Evolutionary conservation across 92 coral and sea anemone species (phyloP).

Genomic region (Siderastrea radians): DNA sequence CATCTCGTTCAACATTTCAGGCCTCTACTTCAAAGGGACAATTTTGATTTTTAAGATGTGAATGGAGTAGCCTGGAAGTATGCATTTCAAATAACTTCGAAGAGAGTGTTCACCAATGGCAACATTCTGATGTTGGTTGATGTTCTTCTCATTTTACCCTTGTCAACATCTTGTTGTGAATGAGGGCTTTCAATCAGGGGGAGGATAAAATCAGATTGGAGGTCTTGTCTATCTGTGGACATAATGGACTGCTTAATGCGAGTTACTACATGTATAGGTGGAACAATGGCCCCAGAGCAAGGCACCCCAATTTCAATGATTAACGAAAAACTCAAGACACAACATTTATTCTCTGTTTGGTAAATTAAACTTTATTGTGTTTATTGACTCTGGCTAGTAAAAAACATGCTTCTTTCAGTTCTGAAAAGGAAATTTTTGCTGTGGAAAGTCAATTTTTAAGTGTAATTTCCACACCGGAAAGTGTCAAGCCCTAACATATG

Average conservation of each 20-base stretch:
- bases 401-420: conserved; percentile 1
- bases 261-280: conserved; percentile 27
- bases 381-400: conserved; percentile 9
- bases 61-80: conserved; percentile 15
- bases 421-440: conserved; percentile 10
- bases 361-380: background rate
- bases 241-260: conserved; percentile 13
- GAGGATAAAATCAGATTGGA: conserved; percentile 21
- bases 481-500: no score
- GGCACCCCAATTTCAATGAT: background rate
- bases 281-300: conserved; percentile 12
- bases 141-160: conserved; percentile 19
- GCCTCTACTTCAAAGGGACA: conserved; percentile 15
- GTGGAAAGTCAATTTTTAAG: conserved; percentile 9
- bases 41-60: conserved; percentile 24
- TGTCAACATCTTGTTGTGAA: conserved; percentile 44
- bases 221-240: conserved; percentile 37
- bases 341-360: background rate
- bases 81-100: conserved; percentile 31
- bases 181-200: conserved; percentile 36
- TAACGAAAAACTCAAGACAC: background rate
- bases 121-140: conserved; percentile 34
- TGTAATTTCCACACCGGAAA: no score
- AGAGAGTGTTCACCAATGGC: conserved; percentile 30
- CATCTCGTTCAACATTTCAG: conserved; percentile 20